Evolutionary conservation across 1,140 invertebrate genomes (phyloP).

Genomic region (Cydia amplana): DNA sequence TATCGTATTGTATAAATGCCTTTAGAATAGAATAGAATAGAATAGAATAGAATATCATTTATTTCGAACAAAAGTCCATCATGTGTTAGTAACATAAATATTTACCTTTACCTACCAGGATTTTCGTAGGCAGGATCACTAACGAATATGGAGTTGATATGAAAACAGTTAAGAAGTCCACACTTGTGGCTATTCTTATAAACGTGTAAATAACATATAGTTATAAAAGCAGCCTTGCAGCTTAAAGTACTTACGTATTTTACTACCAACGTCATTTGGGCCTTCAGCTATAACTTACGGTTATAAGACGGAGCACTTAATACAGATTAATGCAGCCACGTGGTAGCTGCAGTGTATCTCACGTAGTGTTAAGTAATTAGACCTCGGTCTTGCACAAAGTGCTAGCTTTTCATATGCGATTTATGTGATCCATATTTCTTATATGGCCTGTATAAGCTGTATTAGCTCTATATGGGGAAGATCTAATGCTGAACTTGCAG

Average conservation of each 20-base stretch:
- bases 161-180: too few species aligned
- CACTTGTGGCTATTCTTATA: too few species aligned
- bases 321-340: slow-evolving; percentile 19
- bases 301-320: slow-evolving; percentile 21
- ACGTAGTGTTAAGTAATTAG: slow-evolving; percentile 12
- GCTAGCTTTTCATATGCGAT: neutral
- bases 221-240: too few species aligned
- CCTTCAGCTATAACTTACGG: neutral
- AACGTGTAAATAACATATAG: too few species aligned
- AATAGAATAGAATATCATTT: too few species aligned
- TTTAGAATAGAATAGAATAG: too few species aligned
- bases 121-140: too few species aligned
- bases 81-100: too few species aligned
- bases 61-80: too few species aligned
- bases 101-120: too few species aligned
- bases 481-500: neutral
- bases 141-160: too few species aligned
- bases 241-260: neutral
- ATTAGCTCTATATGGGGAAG: neutral
- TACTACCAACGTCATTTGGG: neutral
- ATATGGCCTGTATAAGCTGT: neutral
- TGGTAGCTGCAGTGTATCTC: slow-evolving; percentile 4
- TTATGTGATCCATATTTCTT: neutral
- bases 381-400: slow-evolving; percentile 5
- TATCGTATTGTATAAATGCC: too few species aligned